phyloP scores from a whole-genome alignment of 2,113 vertebrate species.

The Odontesthes bonariensis region DNA sequence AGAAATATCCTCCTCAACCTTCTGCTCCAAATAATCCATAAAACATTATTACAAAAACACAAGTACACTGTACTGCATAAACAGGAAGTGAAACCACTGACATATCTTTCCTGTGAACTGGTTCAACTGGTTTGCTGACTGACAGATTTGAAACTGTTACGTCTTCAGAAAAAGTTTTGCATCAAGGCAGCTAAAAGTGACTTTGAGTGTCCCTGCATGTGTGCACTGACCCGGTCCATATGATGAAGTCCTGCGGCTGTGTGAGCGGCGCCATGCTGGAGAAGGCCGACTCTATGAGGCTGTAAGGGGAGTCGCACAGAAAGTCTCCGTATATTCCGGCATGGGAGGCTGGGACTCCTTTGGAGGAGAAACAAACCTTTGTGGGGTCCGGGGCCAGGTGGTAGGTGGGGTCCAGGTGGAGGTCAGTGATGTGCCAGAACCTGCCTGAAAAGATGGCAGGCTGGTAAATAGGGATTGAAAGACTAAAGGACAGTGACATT shows the following conservation, averaged over 20 bases:
- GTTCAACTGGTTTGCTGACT: too few species aligned
- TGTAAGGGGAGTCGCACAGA: conserved; percentile 94
- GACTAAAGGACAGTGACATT: background rate
- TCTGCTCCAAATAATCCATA: too few species aligned
- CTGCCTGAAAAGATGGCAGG: conserved; percentile 78
- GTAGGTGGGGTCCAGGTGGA: conserved; percentile 95
- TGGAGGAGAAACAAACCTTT: conserved; percentile 94
- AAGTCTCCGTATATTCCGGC: conserved; percentile 92
- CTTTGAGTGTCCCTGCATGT: rapidly evolving
- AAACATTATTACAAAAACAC: too few species aligned
- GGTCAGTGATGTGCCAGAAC: conserved; percentile 97
- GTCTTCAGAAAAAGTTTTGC: too few species aligned
- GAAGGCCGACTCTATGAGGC: conserved; percentile 94
- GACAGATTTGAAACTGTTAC: background rate
- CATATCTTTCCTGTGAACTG: background rate
- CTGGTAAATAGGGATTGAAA: background rate
- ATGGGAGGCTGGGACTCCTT: conserved; percentile 86
- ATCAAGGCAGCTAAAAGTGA: too few species aligned
- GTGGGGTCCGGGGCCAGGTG: conserved; percentile 87
- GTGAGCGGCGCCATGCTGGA: conserved; percentile 86
- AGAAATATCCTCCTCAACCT: background rate
- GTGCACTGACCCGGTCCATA: conserved; percentile 95
- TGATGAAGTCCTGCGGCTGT: conserved; percentile 89
- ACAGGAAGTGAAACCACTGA: conserved; percentile 3
- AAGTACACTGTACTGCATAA: background rate